Base-by-base conservation (phyloP, 1,140 invertebrate species). In the Macrotrachela quadricornifera region DNA sequence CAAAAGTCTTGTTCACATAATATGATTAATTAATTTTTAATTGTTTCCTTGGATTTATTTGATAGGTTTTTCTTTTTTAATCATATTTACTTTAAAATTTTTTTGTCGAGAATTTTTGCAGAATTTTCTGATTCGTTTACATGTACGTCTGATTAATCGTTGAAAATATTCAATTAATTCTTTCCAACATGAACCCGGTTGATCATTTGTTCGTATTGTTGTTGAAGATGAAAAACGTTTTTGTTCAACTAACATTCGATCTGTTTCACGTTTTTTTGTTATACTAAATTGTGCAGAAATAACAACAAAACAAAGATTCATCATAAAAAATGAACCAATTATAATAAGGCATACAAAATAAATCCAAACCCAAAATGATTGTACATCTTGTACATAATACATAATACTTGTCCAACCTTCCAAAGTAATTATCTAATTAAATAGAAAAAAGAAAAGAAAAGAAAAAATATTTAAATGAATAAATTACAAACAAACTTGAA, bases 281-380 rank as follows among this genome's bases (percentile, higher is more conserved):
- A 97, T 92, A 46, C 87, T 88, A 73, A 99, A 99, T 72, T 99
- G 94, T 10, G 94, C 99, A 41, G 94, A 94, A 67, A 99, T 99
- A 57, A 99, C 94, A 72, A 99, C 94, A 61, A 99, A 77, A 76
- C 92, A 99, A 51, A 99, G 77, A 72, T 99, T 99, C 71, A 99
- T 97, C 94, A 99, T 99, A 75, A 99, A 99, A 76, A 99, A 99
- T 43, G 92, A 95, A 55, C 94, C 94, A 67, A 99, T 96, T 30
- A 97, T 92, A 78, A 97, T 99, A 47, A 99, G 75, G 54, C 96
- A 75, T 43, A 99, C 91, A 73, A 99, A 99, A 73, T 99, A 99
- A 58, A 92, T 90, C 90, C 91, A 99, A 68, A 95, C 91, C 92
- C 92, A 99, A 69, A 99, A 99, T 46, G 91, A 97, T 73, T 99